Conservation (phyloP, 2,888 invertebrate genomes). For the Chrysolina americana region DNA sequence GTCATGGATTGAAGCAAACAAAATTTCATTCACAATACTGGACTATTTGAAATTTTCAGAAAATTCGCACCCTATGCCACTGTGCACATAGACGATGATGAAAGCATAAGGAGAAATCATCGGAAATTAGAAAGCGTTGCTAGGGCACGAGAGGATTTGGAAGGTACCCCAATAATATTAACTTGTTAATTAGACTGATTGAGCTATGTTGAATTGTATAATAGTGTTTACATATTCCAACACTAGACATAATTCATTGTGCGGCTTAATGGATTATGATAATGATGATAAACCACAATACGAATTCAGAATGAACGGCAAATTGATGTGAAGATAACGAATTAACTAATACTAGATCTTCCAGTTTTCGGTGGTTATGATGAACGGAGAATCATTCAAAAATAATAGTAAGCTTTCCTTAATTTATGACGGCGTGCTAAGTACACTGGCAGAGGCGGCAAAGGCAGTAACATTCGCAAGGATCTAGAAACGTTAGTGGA, state of each 20-base stretch:
- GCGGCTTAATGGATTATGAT: neutral
- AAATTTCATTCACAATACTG: no score
- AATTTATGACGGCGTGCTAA: no score
- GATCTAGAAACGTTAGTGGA: no score
- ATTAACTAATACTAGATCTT: no score
- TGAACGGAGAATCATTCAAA: no score
- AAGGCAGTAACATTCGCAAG: no score
- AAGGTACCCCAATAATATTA: neutral
- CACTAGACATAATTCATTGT: slow-evolving; percentile 4
- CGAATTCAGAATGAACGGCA: neutral
- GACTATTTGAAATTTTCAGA: no score
- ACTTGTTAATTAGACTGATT: neutral
- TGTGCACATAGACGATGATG: neutral
- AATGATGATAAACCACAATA: neutral
- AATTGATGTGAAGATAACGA: neutral
- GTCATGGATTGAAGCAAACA: no score
- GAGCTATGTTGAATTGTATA: neutral
- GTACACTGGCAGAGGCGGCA: no score
- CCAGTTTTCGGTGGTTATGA: no score
- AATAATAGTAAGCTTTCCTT: no score
- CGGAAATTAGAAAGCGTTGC: neutral
- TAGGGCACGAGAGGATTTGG: neutral
- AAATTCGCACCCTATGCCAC: neutral
- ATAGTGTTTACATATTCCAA: neutral
- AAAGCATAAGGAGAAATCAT: neutral